Evolutionary conservation across 2,113 vertebrate genomes (phyloP).

Genomic region (Cyanoramphus novaezelandiae): DNA sequence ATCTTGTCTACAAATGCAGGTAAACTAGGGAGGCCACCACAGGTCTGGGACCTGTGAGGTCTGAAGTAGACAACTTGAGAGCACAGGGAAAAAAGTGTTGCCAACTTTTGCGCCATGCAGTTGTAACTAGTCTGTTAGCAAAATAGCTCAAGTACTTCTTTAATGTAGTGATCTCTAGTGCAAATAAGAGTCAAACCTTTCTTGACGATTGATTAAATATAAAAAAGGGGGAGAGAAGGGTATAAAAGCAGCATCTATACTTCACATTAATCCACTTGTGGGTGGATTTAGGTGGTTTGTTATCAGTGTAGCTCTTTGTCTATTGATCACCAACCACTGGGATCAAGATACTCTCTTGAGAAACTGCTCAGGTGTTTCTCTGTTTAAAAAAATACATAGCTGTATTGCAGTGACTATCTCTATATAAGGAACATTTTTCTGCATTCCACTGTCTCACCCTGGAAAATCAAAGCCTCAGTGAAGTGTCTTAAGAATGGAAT

Average conservation of each 20-base stretch:
- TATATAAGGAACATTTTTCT: not conserved
- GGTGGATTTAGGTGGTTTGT: not conserved
- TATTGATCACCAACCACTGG: not conserved
- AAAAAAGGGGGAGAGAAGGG: not conserved
- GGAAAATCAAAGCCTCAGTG: not conserved
- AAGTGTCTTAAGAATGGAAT: constrained; percentile 28
- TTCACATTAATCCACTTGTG: not conserved
- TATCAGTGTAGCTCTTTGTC: not conserved
- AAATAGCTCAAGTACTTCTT: not conserved
- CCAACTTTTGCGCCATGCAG: not conserved
- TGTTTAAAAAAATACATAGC: not conserved
- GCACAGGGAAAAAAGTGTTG: not conserved
- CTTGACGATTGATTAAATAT: not conserved
- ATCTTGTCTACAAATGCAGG: not conserved
- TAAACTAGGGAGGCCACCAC: rapidly evolving
- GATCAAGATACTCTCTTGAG: not conserved
- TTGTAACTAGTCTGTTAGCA: not conserved
- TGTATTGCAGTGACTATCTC: not conserved
- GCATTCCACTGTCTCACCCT: constrained; percentile 11
- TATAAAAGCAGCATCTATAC: not conserved
- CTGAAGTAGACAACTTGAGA: not conserved
- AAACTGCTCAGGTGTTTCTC: constrained; percentile 28
- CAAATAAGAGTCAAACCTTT: not conserved
- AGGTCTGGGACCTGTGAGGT: not conserved
- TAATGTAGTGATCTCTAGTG: not conserved